These are phyloP conservation scores for Hyaena hyaena DNA, from an alignment of 2,113 vertebrate genomes.

Conservation along the genomic window DNA sequence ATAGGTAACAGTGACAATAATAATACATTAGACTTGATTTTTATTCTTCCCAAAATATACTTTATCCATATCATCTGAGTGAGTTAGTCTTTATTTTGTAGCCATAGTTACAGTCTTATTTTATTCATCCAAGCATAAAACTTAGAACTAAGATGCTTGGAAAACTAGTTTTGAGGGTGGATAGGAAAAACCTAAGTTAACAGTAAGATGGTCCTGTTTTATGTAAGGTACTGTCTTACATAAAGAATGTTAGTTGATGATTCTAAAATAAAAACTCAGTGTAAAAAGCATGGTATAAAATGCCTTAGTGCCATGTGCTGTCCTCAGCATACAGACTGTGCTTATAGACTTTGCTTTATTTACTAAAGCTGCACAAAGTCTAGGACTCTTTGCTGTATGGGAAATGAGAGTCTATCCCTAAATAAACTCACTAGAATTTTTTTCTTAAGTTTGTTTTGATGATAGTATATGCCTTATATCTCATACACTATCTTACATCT, in stretches of 20 bases:
- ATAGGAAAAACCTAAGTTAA: neutral
- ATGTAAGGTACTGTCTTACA: neutral
- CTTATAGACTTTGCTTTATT: neutral
- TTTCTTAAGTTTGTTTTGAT: neutral
- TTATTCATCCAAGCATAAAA: neutral
- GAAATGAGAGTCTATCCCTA: neutral
- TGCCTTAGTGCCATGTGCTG: neutral
- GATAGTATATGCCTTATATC: neutral
- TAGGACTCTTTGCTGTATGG: neutral
- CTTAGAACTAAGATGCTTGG: slow-evolving; percentile 14
- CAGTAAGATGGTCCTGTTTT: neutral
- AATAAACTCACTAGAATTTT: neutral
- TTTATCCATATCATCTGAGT: neutral
- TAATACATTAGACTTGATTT: slow-evolving; percentile 17
- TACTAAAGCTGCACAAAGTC: neutral
- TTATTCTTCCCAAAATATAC: slow-evolving; percentile 40
- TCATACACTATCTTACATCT: neutral
- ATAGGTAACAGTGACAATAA: neutral
- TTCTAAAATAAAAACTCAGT: neutral
- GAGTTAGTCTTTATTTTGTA: slow-evolving; percentile 33
- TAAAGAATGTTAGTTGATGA: neutral
- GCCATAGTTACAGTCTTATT: neutral
- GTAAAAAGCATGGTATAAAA: neutral
- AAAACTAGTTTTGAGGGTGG: neutral
- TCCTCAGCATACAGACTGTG: neutral